phyloP scores from a whole-genome alignment of 2,113 vertebrate species.

The Saimiri boliviensis region DNA sequence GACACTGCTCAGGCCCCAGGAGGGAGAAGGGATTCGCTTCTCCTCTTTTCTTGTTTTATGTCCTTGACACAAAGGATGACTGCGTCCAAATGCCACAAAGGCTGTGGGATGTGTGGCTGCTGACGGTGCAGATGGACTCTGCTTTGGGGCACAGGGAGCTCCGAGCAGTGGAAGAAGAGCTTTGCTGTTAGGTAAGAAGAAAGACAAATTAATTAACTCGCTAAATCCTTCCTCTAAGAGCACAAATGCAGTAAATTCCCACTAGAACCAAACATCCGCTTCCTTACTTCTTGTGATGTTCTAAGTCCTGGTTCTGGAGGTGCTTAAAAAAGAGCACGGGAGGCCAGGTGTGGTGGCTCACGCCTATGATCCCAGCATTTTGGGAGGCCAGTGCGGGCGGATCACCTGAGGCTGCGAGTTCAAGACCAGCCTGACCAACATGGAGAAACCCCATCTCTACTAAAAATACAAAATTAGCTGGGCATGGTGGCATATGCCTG shows the following conservation, averaged over 20 bases:
- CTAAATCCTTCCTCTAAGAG: neutral
- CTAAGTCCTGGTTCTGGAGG: neutral
- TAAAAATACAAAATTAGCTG: too few species aligned
- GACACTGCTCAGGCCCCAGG: neutral
- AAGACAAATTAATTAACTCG: neutral
- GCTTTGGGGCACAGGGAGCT: neutral
- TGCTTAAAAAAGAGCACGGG: neutral
- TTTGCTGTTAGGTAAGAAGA: neutral
- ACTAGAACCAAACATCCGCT: neutral
- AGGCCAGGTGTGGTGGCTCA: too few species aligned
- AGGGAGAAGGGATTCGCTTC: fast-evolving
- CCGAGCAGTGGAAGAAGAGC: neutral
- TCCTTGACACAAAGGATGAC: neutral
- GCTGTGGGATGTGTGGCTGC: neutral
- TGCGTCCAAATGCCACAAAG: fast-evolving
- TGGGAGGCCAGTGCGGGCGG: too few species aligned
- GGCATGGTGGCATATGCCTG: too few species aligned
- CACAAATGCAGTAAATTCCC: neutral
- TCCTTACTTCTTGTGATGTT: neutral
- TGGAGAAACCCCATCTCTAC: too few species aligned
- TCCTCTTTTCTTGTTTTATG: neutral
- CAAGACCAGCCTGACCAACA: too few species aligned
- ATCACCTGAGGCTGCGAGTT: too few species aligned
- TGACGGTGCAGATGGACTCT: fast-evolving
- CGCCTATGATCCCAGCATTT: too few species aligned